phyloP scores from a whole-genome alignment of 1,140 invertebrate genomes.

The Drosophila rufa region DNA sequence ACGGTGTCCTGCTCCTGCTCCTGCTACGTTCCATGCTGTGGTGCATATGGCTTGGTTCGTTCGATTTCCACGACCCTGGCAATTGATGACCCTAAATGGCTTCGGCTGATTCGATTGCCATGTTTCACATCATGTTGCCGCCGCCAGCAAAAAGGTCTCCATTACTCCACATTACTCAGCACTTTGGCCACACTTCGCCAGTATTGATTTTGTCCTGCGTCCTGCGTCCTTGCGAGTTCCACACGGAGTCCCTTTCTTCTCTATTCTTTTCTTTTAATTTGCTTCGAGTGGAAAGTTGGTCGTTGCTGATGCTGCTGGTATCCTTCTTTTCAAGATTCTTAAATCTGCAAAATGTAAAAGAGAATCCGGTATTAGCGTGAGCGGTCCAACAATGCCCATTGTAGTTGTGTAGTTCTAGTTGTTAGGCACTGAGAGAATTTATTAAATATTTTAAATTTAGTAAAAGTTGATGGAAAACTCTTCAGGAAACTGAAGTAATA shows the following conservation, averaged over 20 bases:
- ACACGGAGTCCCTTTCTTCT: conserved; percentile 16
- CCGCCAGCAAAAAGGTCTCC: conserved; percentile 76
- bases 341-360: conserved; percentile 57
- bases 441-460: not conserved
- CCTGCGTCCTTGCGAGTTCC: conserved; percentile 6
- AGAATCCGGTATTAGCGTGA: conserved; percentile 67
- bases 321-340: conserved; percentile 47
- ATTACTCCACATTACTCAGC: conserved; percentile 80
- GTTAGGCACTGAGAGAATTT: conserved; percentile 6
- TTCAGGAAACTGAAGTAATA: too few species aligned
- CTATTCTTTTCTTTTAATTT: conserved; percentile 47
- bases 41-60: conserved; percentile 47
- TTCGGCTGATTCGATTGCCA: conserved; percentile 82
- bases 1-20: conserved; percentile 20
- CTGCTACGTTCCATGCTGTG: conserved; percentile 53
- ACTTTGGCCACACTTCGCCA: conserved; percentile 69
- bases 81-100: conserved; percentile 83
- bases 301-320: conserved; percentile 17
- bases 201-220: conserved; percentile 52
- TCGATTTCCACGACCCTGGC: conserved; percentile 61
- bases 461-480: too few species aligned
- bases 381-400: conserved; percentile 63
- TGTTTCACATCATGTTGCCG: conserved; percentile 83
- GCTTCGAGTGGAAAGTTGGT: conserved; percentile 31
- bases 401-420: conserved; percentile 44